Percentiles rank a stretch among this genome's conserved stretches.
phyloP scores from a whole-genome alignment of 2,113 vertebrate genomes.

The Aldabrachelys gigantea region DNA sequence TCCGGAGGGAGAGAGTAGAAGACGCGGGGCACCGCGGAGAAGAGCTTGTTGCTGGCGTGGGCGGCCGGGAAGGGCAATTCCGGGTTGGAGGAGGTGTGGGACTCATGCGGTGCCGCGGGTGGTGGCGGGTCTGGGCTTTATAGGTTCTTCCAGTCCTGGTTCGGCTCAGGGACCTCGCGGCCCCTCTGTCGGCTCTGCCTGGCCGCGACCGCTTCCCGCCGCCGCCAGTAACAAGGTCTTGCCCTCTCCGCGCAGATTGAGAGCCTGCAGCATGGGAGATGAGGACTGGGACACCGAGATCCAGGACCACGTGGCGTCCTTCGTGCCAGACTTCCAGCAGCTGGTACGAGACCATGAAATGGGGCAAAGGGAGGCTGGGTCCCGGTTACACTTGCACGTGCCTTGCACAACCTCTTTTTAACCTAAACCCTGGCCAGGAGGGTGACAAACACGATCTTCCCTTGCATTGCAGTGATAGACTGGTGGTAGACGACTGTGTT shows the following conservation, averaged over 20 bases:
- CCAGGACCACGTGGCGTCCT: neutral
- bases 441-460: neutral
- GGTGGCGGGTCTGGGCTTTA: neutral
- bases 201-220: neutral
- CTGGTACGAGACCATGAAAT: neutral
- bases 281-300: constrained; percentile 77
- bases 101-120: neutral
- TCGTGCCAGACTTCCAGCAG: constrained; percentile 40
- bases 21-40: neutral
- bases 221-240: neutral
- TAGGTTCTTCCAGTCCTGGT: no score
- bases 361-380: neutral
- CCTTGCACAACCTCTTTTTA: neutral
- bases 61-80: neutral
- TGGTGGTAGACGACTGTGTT: neutral
- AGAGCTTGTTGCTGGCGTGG: neutral
- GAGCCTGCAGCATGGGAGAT: neutral
- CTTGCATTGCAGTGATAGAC: neutral
- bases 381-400: neutral
- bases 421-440: neutral
- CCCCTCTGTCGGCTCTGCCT: neutral
- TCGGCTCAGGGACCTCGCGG: neutral
- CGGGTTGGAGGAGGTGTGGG: neutral
- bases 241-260: no score
- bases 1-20: neutral